These are phyloP conservation scores for Odontocerum albicorne DNA, from an alignment of 2,888 invertebrate species.

Conservation along the genomic window DNA sequence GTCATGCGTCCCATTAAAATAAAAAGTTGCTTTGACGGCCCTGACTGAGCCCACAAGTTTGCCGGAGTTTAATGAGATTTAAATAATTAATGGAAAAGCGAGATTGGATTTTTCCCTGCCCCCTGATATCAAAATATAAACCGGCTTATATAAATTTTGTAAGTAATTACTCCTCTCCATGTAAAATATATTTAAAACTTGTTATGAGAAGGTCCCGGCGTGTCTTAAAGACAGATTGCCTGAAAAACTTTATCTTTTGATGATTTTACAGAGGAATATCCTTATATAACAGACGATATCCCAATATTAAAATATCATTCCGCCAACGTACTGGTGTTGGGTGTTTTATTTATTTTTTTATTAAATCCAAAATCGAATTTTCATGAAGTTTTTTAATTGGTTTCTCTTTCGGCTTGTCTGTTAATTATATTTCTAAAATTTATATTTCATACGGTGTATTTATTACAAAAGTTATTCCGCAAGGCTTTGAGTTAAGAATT, in stretches of 20 bases:
- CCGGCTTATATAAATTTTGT: constrained; percentile 37
- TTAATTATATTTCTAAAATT: no score
- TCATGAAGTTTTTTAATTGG: constrained; percentile 7
- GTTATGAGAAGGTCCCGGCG: constrained; percentile 33
- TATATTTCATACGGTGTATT: no score
- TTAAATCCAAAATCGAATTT: constrained; percentile 9
- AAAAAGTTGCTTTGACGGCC: constrained; percentile 37
- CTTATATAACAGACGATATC: constrained; percentile 27
- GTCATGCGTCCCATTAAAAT: constrained; percentile 35
- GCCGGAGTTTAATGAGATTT: constrained; percentile 59
- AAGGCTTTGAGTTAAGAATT: no score
- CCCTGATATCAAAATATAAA: constrained; percentile 37
- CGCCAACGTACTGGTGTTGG: constrained; percentile 2
- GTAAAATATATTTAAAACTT: constrained; percentile 37
- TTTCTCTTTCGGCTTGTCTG: no score
- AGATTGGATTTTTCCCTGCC: constrained; percentile 55
- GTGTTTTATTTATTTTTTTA: no score
- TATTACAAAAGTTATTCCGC: no score
- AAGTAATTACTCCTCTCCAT: constrained; percentile 37
- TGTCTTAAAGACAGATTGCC: constrained; percentile 33
- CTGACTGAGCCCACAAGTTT: constrained; percentile 43
- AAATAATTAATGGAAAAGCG: constrained; percentile 61
- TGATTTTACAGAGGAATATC: constrained; percentile 36
- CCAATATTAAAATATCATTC: constrained; percentile 20
- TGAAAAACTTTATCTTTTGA: constrained; percentile 37